Conservation (phyloP, 2,797 vertebrate species). For the Gorsachius magnificus region DNA sequence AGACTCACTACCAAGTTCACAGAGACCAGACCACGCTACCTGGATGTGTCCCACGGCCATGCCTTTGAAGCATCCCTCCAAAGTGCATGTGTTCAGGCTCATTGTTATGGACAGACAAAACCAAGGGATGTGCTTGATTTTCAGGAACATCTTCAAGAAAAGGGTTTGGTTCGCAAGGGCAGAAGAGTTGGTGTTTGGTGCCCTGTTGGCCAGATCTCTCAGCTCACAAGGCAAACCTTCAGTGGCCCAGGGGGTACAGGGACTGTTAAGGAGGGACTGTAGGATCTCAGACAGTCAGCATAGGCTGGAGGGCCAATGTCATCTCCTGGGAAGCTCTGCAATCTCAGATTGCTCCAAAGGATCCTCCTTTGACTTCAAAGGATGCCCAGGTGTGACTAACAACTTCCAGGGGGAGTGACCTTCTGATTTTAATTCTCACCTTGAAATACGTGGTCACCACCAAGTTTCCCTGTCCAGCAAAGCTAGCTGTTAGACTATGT, state of each 20-base stretch:
- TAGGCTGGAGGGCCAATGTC: neutral
- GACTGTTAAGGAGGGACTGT: neutral
- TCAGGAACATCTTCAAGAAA: neutral
- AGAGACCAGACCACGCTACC: neutral
- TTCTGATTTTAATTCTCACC: neutral
- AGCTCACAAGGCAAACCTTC: neutral
- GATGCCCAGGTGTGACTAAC: neutral
- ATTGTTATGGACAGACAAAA: neutral
- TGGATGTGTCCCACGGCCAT: neutral
- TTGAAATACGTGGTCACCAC: neutral
- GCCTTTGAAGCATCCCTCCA: neutral
- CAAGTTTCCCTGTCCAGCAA: neutral
- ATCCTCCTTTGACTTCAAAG: neutral
- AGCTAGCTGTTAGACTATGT: neutral
- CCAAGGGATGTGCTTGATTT: neutral
- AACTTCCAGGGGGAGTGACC: neutral
- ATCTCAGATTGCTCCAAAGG: neutral
- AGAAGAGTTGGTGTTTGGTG: neutral
- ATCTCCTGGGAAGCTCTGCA: neutral
- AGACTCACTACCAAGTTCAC: neutral
- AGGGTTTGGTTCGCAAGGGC: fast-evolving
- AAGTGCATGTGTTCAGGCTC: neutral
- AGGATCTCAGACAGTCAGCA: neutral
- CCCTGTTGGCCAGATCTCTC: neutral
- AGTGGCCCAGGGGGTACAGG: neutral